These are phyloP conservation scores for Antigone vipio DNA, from an alignment of 2,113 vertebrate genomes.

Conservation along the genomic window DNA sequence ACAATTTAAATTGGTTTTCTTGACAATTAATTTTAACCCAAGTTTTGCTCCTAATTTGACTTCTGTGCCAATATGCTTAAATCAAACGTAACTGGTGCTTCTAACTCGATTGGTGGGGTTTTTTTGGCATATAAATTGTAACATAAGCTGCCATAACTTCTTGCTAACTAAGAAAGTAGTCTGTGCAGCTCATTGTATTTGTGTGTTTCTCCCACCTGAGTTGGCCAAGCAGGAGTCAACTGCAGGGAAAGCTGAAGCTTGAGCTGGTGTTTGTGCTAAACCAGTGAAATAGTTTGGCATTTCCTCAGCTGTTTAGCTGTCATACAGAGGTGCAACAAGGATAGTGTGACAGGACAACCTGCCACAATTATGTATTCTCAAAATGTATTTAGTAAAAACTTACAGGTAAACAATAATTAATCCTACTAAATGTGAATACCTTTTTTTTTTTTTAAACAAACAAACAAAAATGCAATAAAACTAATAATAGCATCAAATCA, in stretches of 20 bases:
- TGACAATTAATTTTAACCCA: background rate
- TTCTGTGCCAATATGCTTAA: background rate
- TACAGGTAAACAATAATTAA: background rate
- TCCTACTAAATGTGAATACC: background rate
- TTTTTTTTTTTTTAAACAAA: background rate
- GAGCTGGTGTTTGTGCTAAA: background rate
- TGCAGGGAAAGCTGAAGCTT: background rate
- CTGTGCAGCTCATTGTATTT: background rate
- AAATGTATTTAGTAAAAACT: background rate
- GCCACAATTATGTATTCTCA: background rate
- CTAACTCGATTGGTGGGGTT: background rate
- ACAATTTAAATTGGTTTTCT: background rate
- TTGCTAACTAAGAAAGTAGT: fast-evolving
- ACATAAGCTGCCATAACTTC: background rate
- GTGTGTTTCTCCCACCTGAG: background rate
- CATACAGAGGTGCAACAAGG: background rate
- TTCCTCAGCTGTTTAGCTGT: background rate
- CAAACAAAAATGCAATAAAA: background rate
- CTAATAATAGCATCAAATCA: background rate
- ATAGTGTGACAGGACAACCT: too few species aligned
- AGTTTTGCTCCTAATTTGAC: background rate
- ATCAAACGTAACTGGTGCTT: background rate
- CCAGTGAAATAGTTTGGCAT: background rate
- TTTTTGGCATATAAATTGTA: background rate
- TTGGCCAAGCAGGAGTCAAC: background rate